Conservation (phyloP, 2,113 vertebrate genomes). For the Lepidothrix coronata region DNA sequence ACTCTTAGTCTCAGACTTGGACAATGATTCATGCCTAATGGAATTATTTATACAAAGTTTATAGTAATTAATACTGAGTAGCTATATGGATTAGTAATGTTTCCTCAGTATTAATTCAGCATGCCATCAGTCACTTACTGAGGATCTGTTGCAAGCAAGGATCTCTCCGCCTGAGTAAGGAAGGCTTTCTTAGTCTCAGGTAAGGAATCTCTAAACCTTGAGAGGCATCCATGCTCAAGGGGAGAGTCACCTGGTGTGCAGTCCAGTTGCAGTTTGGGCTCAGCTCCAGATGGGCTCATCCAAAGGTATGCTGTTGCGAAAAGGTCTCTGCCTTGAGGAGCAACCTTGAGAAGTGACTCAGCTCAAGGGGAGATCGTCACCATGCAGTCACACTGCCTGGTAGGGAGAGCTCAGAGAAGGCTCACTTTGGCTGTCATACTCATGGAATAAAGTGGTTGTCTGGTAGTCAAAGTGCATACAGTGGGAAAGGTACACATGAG, state of each 20-base stretch:
- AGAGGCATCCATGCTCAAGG: neutral
- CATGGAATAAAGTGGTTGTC: neutral
- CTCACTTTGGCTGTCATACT: neutral
- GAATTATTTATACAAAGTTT: neutral
- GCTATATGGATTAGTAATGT: neutral
- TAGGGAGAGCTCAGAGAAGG: neutral
- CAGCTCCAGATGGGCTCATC: neutral
- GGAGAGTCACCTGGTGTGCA: neutral
- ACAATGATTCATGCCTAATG: neutral
- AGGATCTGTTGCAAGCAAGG: neutral
- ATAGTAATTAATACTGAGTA: neutral
- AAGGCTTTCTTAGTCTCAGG: neutral
- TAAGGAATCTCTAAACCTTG: neutral
- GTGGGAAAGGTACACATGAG: neutral
- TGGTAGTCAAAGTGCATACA: neutral
- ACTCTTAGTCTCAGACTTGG: neutral
- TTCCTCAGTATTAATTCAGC: neutral
- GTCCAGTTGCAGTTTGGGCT: neutral
- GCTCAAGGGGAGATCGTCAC: neutral
- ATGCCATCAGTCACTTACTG: neutral
- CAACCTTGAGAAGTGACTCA: neutral
- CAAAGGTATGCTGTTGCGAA: neutral
- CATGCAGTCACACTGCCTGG: neutral
- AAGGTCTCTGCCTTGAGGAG: neutral
- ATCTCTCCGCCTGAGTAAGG: neutral